These are phyloP conservation scores for Tribolium freemani DNA, from an alignment of 2,888 invertebrate genomes.

Conservation along the genomic window DNA sequence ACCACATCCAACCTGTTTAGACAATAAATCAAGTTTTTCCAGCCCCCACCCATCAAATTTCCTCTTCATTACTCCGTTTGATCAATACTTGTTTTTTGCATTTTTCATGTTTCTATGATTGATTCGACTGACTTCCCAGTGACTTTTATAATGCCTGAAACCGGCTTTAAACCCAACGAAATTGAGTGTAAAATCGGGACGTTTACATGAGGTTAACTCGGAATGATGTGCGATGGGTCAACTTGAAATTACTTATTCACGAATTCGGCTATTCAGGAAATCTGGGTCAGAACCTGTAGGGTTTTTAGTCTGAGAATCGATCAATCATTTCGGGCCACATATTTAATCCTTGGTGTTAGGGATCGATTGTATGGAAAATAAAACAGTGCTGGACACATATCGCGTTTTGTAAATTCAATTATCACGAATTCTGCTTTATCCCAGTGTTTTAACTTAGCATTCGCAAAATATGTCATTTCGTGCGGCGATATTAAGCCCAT, in stretches of 20 bases:
- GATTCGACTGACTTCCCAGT: not conserved
- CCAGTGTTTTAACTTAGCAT: conserved; percentile 1
- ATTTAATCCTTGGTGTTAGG: too few species aligned
- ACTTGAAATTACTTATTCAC: not conserved
- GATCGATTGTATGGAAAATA: not conserved
- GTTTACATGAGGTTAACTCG: not conserved
- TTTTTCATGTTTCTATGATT: conserved; percentile 7
- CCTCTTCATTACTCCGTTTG: conserved; percentile 2
- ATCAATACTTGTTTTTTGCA: not conserved
- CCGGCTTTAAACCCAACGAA: not conserved
- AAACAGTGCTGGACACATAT: not conserved
- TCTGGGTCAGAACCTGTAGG: not conserved
- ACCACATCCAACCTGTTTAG: conserved; percentile 1
- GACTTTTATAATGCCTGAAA: not conserved
- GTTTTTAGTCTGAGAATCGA: not conserved
- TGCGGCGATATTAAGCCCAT: not conserved
- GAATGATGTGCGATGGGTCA: not conserved
- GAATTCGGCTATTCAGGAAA: not conserved
- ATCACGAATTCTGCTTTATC: conserved; percentile 18
- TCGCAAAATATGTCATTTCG: not conserved
- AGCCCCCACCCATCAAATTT: not conserved
- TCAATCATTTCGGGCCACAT: not conserved
- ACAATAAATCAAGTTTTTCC: conserved; percentile 5
- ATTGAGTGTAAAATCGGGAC: not conserved
- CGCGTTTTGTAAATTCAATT: conserved; percentile 7